phyloP scores from a whole-genome alignment of 2,888 invertebrate species.

The Hymenopus coronatus region DNA sequence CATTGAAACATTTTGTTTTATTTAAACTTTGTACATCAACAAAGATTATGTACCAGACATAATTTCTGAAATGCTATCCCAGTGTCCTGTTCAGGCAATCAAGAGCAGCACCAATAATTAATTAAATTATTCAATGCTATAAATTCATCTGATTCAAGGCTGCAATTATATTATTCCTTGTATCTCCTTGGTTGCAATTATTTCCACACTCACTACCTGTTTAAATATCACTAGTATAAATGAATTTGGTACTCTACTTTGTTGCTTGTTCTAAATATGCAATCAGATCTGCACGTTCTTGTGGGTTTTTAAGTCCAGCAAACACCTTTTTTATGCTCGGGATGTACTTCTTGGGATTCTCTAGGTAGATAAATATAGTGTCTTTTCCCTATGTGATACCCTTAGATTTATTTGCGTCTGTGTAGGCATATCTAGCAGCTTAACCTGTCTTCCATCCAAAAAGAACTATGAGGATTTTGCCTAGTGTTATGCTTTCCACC shows the following conservation, averaged over 20 bases:
- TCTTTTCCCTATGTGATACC: constrained; percentile 95
- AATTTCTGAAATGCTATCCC: background rate
- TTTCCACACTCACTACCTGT: background rate
- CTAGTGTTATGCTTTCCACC: constrained; percentile 98
- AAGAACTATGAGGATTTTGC: constrained; percentile 90
- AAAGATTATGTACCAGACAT: background rate
- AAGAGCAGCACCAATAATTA: background rate
- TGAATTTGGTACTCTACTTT: constrained; percentile 59
- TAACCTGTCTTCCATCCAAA: constrained; percentile 95
- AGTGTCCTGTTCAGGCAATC: background rate
- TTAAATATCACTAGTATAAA: constrained; percentile 12
- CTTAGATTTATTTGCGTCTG: constrained; percentile 95
- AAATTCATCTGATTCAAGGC: no score
- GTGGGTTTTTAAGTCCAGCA: constrained; percentile 92
- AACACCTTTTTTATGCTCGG: constrained; percentile 99
- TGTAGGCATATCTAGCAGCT: constrained; percentile 85
- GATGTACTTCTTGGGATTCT: constrained; percentile 99
- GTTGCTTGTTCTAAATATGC: constrained; percentile 83
- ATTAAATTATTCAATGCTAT: background rate
- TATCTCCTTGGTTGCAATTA: background rate
- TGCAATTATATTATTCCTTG: background rate
- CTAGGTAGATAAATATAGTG: constrained; percentile 92
- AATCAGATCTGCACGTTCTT: constrained; percentile 91
- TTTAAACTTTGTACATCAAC: background rate
- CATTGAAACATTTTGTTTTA: background rate